Evolutionary conservation across 2,113 vertebrate genomes (phyloP).

Genomic region (Lagopus leucura): DNA sequence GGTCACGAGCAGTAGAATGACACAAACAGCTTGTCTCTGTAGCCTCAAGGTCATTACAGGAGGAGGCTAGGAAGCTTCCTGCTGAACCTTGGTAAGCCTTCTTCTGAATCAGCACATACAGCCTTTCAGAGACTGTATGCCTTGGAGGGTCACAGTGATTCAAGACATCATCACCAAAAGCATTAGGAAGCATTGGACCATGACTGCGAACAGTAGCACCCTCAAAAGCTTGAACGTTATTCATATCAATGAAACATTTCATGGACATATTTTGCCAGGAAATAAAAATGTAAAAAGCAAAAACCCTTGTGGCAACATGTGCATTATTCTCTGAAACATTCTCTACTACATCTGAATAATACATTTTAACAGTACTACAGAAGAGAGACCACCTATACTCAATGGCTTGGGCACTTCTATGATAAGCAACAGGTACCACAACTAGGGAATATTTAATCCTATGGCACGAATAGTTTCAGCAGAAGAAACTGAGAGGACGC

Average conservation of each 20-base stretch:
- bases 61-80: background rate
- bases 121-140: background rate
- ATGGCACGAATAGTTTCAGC: background rate
- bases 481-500: background rate
- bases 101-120: background rate
- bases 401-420: background rate
- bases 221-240: background rate
- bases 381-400: background rate
- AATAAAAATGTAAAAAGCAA: background rate
- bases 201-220: fast-evolving
- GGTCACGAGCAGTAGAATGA: background rate
- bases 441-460: background rate
- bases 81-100: background rate
- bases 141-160: background rate
- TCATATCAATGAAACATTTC: background rate
- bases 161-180: background rate
- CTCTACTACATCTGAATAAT: background rate
- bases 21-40: background rate
- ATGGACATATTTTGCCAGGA: background rate
- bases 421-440: background rate
- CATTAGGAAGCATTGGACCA: background rate
- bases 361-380: background rate
- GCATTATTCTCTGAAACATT: background rate
- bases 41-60: background rate
- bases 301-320: background rate